phyloP scores from a whole-genome alignment of 2,113 vertebrate genomes.

The Cyprinodon variegatus region DNA sequence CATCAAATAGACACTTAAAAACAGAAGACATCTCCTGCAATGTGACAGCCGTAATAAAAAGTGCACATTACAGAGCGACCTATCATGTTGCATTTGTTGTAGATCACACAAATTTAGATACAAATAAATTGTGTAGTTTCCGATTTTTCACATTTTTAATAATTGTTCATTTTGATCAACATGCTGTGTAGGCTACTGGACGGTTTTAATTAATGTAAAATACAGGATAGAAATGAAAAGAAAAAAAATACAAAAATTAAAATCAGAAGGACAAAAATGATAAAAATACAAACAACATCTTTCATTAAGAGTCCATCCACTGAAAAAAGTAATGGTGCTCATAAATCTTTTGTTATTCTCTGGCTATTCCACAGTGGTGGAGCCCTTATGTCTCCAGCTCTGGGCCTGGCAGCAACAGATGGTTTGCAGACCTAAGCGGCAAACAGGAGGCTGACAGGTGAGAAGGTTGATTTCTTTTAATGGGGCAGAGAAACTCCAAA shows the following conservation, averaged over 20 bases:
- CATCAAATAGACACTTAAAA: neutral
- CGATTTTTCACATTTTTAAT: neutral
- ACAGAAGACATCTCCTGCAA: constrained; percentile 9
- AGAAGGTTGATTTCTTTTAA: neutral
- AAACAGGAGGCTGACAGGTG: neutral
- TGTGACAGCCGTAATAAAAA: constrained; percentile 8
- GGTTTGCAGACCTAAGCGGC: neutral
- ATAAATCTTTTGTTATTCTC: neutral
- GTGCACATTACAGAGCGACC: constrained; percentile 26
- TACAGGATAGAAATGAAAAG: neutral
- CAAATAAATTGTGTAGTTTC: neutral
- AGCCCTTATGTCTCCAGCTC: neutral
- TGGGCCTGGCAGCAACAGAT: neutral
- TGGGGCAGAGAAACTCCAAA: neutral
- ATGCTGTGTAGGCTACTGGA: no score
- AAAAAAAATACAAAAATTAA: neutral
- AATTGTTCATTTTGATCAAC: no score
- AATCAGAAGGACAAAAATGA: neutral
- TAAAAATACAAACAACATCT: no score
- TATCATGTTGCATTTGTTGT: neutral
- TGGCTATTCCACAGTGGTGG: constrained; percentile 10
- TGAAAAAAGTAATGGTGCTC: neutral
- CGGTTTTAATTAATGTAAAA: neutral
- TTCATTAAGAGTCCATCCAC: no score
- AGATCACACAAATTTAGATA: neutral